phyloP scores from a whole-genome alignment of 2,113 vertebrate species.

The Ochotona curzoniae region DNA sequence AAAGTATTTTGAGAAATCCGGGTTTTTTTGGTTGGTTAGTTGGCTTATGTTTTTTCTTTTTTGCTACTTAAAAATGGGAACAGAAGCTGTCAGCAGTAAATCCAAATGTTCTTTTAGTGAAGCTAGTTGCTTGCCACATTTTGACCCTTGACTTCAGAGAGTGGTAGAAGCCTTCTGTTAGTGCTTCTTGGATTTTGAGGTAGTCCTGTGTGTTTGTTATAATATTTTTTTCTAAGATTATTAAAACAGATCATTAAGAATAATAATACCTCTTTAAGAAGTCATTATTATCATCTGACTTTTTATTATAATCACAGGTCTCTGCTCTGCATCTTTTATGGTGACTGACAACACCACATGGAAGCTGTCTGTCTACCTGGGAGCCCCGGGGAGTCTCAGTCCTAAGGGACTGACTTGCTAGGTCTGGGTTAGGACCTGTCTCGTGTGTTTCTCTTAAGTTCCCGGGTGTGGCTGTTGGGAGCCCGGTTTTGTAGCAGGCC shows the following conservation, averaged over 20 bases:
- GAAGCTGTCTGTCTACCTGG: background rate
- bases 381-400: background rate
- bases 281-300: background rate
- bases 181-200: constrained; percentile 15
- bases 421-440: background rate
- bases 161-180: background rate
- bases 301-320: background rate
- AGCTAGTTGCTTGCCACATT: background rate
- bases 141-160: background rate
- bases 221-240: constrained; percentile 19
- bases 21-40: background rate
- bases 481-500: background rate
- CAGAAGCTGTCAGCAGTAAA: background rate
- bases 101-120: background rate
- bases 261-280: background rate
- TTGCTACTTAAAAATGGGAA: background rate
- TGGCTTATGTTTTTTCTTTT: background rate
- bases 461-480: background rate
- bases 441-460: background rate
- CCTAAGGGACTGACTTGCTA: background rate
- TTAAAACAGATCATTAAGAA: constrained; percentile 41
- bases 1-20: background rate
- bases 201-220: background rate
- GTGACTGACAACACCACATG: background rate
- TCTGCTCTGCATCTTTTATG: background rate